Evolutionary conservation across 1,140 invertebrate species (phyloP).

Genomic region (Steinernema feltiae): DNA sequence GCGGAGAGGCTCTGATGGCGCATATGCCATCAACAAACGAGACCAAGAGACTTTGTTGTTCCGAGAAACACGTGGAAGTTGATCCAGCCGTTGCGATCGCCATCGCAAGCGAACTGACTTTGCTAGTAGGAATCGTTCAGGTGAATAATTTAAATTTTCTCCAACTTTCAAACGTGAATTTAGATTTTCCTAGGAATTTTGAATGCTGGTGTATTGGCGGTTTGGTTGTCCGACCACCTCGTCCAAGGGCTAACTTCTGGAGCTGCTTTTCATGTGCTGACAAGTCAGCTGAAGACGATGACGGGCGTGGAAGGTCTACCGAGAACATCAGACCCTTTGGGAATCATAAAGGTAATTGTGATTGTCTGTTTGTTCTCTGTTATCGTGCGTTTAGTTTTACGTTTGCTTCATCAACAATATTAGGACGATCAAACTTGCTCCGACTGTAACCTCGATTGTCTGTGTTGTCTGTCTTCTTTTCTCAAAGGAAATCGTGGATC

Average conservation of each 20-base stretch:
- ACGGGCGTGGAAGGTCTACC: constrained; percentile 57
- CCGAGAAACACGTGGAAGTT: not conserved
- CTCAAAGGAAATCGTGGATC: constrained; percentile 59
- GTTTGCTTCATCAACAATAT: constrained; percentile 58
- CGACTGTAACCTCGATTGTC: constrained; percentile 55
- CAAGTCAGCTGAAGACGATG: constrained; percentile 61
- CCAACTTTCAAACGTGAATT: constrained; percentile 20
- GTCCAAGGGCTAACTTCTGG: constrained; percentile 61
- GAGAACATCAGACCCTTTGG: constrained; percentile 34
- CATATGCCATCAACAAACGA: constrained; percentile 17
- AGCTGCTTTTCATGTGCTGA: constrained; percentile 61
- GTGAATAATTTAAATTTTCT: constrained; percentile 16
- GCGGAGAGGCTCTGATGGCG: constrained; percentile 14
- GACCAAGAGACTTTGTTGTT: constrained; percentile 1
- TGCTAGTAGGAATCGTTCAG: constrained; percentile 35
- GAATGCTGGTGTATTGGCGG: constrained; percentile 60
- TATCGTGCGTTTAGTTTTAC: constrained; percentile 56
- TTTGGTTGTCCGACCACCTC: constrained; percentile 60
- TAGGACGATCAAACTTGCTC: constrained; percentile 53
- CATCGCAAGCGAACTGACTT: constrained; percentile 27
- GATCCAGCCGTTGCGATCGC: not conserved
- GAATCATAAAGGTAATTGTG: constrained; percentile 26
- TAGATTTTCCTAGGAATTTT: constrained; percentile 59
- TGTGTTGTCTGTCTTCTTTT: constrained; percentile 55
- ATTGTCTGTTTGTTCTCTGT: not conserved